phyloP scores from a whole-genome alignment of 2,888 invertebrate species.

The Lacanobia wlatinum region DNA sequence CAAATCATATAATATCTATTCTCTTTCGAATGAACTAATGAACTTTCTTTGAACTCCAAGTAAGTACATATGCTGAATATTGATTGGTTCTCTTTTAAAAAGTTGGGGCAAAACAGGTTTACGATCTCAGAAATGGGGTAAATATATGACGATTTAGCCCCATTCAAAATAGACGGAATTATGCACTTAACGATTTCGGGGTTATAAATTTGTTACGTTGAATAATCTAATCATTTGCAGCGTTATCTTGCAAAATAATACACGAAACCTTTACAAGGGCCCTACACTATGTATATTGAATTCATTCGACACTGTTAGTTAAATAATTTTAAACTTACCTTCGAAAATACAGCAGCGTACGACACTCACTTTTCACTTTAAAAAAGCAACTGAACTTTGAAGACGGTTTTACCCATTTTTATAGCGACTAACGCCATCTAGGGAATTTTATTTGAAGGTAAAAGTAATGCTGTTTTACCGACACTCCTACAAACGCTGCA shows the following conservation, averaged over 20 bases:
- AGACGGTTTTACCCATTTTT: not conserved
- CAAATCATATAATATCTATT: constrained; percentile 1
- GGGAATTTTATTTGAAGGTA: not conserved
- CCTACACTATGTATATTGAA: not conserved
- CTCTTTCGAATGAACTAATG: not conserved
- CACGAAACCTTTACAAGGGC: constrained; percentile 7
- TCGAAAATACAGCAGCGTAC: too few species aligned
- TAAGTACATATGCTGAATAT: not conserved
- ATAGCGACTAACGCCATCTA: not conserved
- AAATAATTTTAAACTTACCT: too few species aligned
- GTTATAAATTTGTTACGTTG: not conserved
- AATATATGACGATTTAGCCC: constrained; percentile 4
- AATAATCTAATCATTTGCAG: constrained; percentile 5
- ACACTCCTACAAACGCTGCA: not conserved
- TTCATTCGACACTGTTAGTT: not conserved
- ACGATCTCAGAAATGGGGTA: constrained; percentile 9
- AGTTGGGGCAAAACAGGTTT: constrained; percentile 1
- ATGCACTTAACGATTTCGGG: not conserved
- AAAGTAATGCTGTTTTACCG: not conserved
- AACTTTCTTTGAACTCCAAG: constrained; percentile 3
- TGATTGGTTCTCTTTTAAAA: not conserved
- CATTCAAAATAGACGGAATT: constrained; percentile 8
- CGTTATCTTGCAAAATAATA: constrained; percentile 11
- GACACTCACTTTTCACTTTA: not conserved
- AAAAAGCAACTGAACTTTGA: not conserved